phyloP scores from a whole-genome alignment of 2,113 vertebrate genomes.

The Chaenocephalus aceratus region DNA sequence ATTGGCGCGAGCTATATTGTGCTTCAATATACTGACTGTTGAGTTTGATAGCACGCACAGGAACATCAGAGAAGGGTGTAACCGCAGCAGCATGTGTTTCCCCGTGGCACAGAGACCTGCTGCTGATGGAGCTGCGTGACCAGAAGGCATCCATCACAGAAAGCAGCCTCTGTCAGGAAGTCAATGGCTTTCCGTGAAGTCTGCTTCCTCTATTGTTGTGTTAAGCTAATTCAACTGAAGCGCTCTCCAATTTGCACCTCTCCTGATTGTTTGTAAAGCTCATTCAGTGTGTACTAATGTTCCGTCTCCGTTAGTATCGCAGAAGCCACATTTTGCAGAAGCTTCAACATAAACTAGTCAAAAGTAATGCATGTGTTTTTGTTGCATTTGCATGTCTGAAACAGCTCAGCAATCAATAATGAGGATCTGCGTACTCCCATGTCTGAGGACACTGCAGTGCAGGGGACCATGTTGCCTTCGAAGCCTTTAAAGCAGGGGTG shows the following conservation, averaged over 20 bases:
- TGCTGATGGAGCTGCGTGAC: slow-evolving; percentile 70
- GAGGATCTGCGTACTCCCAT: neutral
- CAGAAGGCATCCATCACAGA: slow-evolving; percentile 61
- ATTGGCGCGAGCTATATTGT: no score
- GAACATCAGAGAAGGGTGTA: slow-evolving; percentile 38
- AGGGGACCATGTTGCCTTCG: neutral
- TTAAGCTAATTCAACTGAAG: slow-evolving; percentile 63
- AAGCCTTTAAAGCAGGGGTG: neutral
- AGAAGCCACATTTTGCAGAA: neutral
- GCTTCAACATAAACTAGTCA: neutral
- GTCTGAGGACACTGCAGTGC: neutral
- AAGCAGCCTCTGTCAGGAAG: slow-evolving; percentile 66
- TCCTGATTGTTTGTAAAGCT: slow-evolving; percentile 5
- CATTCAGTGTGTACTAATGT: neutral
- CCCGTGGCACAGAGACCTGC: slow-evolving; percentile 27
- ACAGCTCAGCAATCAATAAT: neutral
- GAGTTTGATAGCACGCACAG: neutral
- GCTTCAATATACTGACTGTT: neutral
- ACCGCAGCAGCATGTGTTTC: slow-evolving; percentile 47
- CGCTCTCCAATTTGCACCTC: slow-evolving; percentile 6
- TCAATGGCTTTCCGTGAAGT: slow-evolving; percentile 66
- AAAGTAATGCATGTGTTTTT: no score
- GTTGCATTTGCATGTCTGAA: neutral
- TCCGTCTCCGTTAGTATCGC: neutral
- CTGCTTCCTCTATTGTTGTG: slow-evolving; percentile 49